These are phyloP conservation scores for Arctocebus calabarensis DNA, from an alignment of 2,797 vertebrate species.

Conservation along the genomic window DNA sequence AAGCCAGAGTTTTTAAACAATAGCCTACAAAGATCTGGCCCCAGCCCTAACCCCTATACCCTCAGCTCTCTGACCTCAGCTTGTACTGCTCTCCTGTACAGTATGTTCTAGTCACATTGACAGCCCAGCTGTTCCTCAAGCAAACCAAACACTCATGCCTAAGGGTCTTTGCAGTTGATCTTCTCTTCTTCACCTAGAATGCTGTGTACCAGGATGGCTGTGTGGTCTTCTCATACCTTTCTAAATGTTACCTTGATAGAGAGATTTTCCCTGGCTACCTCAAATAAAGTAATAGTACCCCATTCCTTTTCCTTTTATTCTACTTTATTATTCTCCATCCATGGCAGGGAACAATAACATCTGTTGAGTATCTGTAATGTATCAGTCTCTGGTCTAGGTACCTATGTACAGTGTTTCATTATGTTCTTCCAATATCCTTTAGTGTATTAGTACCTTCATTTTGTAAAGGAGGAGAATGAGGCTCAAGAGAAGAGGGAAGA, in stretches of 20 bases:
- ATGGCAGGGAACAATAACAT: background rate
- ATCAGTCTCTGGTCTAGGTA: background rate
- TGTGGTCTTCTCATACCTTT: background rate
- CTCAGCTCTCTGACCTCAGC: conserved; percentile 3
- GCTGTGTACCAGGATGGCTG: background rate
- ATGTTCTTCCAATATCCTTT: conserved; percentile 1
- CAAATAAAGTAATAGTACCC: background rate
- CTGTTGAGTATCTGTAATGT: background rate
- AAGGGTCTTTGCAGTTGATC: conserved; percentile 41
- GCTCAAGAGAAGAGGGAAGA: conserved; percentile 14
- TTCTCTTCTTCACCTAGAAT: background rate
- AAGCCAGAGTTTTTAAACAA: background rate
- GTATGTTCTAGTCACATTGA: background rate
- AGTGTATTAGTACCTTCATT: conserved; percentile 11
- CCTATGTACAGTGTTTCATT: conserved; percentile 13
- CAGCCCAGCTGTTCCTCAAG: conserved; percentile 14
- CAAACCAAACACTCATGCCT: background rate
- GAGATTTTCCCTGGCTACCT: background rate
- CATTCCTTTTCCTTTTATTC: conserved; percentile 35
- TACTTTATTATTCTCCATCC: conserved; percentile 3
- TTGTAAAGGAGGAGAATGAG: conserved; percentile 39
- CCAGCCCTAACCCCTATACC: background rate
- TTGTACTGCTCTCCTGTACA: background rate
- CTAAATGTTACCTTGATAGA: background rate
- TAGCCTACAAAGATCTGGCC: background rate